These are phyloP conservation scores for Grapholita molesta DNA, from an alignment of 1,140 invertebrate genomes.

Conservation along the genomic window DNA sequence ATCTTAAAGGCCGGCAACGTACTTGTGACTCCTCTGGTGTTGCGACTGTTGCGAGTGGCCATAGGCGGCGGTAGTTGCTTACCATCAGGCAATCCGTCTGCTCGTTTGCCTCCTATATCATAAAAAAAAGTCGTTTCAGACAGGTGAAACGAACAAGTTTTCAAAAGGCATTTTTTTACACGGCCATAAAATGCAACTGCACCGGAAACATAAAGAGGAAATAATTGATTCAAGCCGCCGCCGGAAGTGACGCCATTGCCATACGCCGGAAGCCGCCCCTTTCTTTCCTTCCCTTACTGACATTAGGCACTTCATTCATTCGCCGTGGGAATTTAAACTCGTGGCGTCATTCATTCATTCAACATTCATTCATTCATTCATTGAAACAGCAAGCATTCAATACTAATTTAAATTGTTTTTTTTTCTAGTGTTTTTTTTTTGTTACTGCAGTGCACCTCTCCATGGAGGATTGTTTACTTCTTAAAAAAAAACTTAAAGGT, in stretches of 20 bases:
- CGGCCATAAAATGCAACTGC: not conserved
- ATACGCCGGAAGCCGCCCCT: conserved; percentile 9
- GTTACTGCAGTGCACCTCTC: too few relatives aligned
- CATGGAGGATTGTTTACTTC: too few relatives aligned
- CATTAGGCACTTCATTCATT: not conserved
- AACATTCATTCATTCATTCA: not conserved
- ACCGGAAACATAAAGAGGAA: conserved; percentile 15
- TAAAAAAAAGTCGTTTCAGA: too few relatives aligned
- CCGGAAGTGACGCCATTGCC: conserved; percentile 10
- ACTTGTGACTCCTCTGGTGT: too few relatives aligned
- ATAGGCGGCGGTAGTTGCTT: too few relatives aligned
- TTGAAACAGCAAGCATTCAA: not conserved
- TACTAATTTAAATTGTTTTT: not conserved
- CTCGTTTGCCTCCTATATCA: too few relatives aligned
- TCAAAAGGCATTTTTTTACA: not conserved
- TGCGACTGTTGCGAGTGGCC: too few relatives aligned
- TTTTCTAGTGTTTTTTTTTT: not conserved
- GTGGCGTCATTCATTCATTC: not conserved
- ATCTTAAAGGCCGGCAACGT: too few relatives aligned
- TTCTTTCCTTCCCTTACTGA: not conserved
- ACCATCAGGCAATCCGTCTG: too few relatives aligned
- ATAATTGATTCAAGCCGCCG: conserved; percentile 10
- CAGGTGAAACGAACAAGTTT: not conserved
- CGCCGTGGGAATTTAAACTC: conserved; percentile 2
- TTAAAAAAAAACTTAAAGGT: too few relatives aligned